Evolutionary conservation across 1,140 invertebrate genomes (phyloP), one percentile per base, ranked within the genome.

Genomic region (Bathynomus jamesi): DNA sequence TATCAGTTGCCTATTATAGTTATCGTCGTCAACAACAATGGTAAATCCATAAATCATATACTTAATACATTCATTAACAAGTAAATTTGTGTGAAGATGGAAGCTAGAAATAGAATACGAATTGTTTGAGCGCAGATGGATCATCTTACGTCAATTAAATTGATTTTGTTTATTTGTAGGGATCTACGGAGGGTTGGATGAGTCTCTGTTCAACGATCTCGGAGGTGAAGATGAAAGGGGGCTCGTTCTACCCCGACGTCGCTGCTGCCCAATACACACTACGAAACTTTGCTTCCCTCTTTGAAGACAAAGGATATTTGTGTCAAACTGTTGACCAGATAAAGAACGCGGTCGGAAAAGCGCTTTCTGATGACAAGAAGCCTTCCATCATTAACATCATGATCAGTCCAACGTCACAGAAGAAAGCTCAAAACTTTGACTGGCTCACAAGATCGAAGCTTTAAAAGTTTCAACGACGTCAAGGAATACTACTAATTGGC

Each of bases 1-100:
- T 98, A 98, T 82, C 91, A 93, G 75, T 84, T 99, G 67, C 95
- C 95, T 0, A 87, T 98, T 31, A 89, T 95, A 40, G 88, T 96
- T 72, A 86, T 98, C 17, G 90, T 99, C 76, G 87, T 99, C 0
- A 99, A 98, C 83, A 99, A 99, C 83, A 95, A 92, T 82, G 96
- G 95, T 65, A 97, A 66, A 61, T 60, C 29, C 4, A 61, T 17
- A 70, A 24, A 46, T 66, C 7, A 17, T 17, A 5, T 32, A 32
- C n/a, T 32, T 3, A n/a, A 30, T 5, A 32, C 10, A 24, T 32
- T 2, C 21, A 32, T 24, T 2, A n/a, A 17, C 21, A 65, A 4
- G 25, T 3, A n/a, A 24, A 4, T 69, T 4, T 60, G 13, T 24
- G 17, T n/a, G 17, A 30, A 29, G 40, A 21, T 24, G 21, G 31